These are phyloP conservation scores for Cnemophilus loriae DNA, from an alignment of 2,113 vertebrate genomes.

Conservation along the genomic window DNA sequence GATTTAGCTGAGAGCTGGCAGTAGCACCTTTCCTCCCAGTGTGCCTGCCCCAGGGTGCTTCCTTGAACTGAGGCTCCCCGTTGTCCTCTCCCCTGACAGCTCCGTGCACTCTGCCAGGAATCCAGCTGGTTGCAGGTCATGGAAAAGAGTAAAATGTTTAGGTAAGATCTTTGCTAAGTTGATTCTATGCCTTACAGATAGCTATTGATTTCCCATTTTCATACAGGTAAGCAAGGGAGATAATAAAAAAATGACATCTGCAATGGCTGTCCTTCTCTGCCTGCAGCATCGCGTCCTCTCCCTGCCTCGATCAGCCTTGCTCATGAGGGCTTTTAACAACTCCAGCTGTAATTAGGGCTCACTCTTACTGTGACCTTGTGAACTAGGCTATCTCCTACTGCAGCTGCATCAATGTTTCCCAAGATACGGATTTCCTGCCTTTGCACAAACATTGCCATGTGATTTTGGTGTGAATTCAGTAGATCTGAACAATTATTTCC, in stretches of 20 bases:
- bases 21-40: background rate
- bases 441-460: background rate
- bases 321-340: background rate
- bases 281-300: background rate
- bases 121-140: background rate
- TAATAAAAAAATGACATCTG: background rate
- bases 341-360: background rate
- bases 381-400: background rate
- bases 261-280: background rate
- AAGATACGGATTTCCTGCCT: background rate
- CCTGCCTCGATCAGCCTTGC: background rate
- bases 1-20: background rate
- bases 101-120: background rate
- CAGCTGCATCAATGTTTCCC: background rate
- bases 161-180: background rate
- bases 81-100: background rate
- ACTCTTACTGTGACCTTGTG: background rate
- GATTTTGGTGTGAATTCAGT: background rate
- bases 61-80: background rate
- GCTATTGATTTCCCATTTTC: slow-evolving; percentile 15
- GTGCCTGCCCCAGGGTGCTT: background rate
- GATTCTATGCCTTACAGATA: background rate
- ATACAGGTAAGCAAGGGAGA: background rate
- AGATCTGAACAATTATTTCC: background rate
- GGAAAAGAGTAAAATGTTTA: background rate